Conservation (phyloP, 1,140 invertebrate species). For the Apocrypta bakeri region DNA sequence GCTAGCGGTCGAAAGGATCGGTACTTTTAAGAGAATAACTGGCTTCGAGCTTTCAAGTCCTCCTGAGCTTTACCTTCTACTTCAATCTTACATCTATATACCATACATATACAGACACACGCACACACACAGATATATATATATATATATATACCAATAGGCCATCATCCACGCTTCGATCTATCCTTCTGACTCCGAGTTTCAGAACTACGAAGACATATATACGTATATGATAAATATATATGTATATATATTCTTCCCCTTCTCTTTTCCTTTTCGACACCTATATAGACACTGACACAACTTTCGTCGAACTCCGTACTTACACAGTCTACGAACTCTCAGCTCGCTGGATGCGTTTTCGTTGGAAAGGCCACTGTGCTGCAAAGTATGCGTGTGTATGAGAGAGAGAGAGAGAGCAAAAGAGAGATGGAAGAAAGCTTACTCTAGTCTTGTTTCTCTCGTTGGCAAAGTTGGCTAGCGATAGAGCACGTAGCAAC, state of each 20-base stretch:
- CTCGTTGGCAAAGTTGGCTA: constrained; percentile 22
- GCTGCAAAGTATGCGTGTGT: too few relatives aligned
- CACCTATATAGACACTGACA: neutral
- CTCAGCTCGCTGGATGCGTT: constrained; percentile 5
- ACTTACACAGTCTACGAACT: neutral
- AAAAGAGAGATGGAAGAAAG: constrained; percentile 27
- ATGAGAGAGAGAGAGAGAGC: neutral
- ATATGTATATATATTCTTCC: neutral
- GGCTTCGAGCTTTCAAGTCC: neutral
- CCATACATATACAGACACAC: too few relatives aligned
- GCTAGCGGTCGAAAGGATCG: neutral
- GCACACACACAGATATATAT: too few relatives aligned
- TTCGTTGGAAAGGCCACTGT: neutral
- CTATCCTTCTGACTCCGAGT: too few relatives aligned
- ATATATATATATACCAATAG: neutral
- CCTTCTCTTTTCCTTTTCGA: too few relatives aligned
- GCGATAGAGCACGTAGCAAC: constrained; percentile 32
- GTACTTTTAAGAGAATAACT: neutral
- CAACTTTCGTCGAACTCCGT: constrained; percentile 19
- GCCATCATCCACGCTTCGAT: neutral
- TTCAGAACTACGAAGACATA: too few relatives aligned
- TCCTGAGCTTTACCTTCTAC: neutral
- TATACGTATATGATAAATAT: too few relatives aligned
- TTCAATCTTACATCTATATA: too few relatives aligned
- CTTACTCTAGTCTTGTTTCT: constrained; percentile 6